Evolutionary conservation across 2,113 vertebrate species (phyloP).

Genomic region (Brienomyrus brachyistius): DNA sequence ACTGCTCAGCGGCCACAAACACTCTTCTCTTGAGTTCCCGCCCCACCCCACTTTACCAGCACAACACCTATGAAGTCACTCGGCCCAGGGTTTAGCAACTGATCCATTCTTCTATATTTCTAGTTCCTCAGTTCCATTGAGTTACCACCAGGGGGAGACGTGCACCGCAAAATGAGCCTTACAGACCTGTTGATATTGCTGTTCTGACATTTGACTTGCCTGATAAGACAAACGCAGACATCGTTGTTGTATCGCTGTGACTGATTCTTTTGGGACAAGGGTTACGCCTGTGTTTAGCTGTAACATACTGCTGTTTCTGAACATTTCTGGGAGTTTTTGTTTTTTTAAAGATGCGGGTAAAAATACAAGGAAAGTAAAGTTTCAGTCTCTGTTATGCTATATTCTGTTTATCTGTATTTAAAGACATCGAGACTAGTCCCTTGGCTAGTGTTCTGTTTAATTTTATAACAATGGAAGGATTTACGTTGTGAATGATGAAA

Average conservation of each 20-base stretch:
- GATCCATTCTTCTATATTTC: background rate
- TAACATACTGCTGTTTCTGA: constrained; percentile 1
- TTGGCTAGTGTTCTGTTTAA: background rate
- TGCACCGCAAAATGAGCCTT: background rate
- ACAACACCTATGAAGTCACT: background rate
- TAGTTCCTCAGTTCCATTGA: background rate
- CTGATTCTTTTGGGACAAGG: background rate
- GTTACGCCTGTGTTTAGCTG: background rate
- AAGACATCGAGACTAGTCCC: background rate
- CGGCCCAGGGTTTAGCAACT: background rate
- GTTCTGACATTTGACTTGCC: background rate
- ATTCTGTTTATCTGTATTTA: constrained; percentile 5
- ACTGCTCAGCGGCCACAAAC: background rate
- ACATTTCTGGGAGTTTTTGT: background rate
- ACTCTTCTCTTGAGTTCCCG: background rate
- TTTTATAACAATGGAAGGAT: background rate
- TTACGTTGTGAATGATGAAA: background rate
- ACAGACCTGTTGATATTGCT: background rate
- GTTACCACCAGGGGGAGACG: constrained; percentile 12
- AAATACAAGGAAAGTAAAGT: background rate
- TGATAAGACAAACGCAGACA: background rate
- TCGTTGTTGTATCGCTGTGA: constrained; percentile 4
- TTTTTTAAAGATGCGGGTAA: background rate
- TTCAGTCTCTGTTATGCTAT: background rate
- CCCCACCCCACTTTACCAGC: background rate